Percentiles rank a stretch among this genome's conserved stretches.
phyloP scores from a whole-genome alignment of 1,140 invertebrate species.

The Lepidurus apus region DNA sequence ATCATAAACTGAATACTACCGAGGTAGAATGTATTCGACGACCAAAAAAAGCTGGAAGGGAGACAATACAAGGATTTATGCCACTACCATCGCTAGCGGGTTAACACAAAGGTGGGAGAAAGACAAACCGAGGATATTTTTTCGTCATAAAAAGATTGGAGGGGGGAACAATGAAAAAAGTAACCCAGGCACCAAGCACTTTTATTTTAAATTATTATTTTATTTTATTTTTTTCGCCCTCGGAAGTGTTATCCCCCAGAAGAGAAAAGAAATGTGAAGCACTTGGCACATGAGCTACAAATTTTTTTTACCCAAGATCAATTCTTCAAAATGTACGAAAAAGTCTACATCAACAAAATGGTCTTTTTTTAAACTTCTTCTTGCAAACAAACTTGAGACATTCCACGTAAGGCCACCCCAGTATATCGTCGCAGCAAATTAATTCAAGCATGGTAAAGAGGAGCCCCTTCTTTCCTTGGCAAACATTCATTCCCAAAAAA shows the following conservation, averaged over 20 bases:
- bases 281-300: conserved; percentile 17
- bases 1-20: not conserved
- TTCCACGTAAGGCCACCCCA: conserved; percentile 16
- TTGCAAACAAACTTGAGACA: not conserved
- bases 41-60: conserved; percentile 3
- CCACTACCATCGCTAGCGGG: not conserved
- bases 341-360: conserved; percentile 15
- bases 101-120: conserved; percentile 6
- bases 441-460: not conserved
- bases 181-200: conserved; percentile 12
- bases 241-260: not conserved
- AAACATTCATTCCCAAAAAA: not conserved
- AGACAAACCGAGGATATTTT: not conserved
- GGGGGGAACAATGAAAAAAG: not conserved
- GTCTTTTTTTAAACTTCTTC: not conserved
- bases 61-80: not conserved
- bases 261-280: not conserved
- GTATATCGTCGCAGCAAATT: not conserved
- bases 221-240: not conserved
- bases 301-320: not conserved
- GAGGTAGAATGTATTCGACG: conserved; percentile 19
- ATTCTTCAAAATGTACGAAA: not conserved
- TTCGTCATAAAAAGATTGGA: not conserved
- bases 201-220: not conserved
- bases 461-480: not conserved